phyloP scores from a whole-genome alignment of 2,113 vertebrate genomes.

The Sylvia atricapilla region DNA sequence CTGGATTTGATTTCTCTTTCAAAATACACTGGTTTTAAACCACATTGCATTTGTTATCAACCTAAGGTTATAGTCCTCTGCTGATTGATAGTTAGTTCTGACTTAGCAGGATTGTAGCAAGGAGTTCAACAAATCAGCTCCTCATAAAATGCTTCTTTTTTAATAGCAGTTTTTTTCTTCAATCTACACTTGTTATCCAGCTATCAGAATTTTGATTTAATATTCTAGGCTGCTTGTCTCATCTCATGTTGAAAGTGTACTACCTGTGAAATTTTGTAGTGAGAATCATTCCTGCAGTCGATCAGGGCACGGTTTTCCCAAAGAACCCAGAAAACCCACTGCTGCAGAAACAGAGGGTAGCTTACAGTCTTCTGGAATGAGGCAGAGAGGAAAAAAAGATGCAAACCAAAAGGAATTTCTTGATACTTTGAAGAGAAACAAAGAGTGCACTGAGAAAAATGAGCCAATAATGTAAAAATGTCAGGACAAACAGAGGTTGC shows the following conservation, averaged over 20 bases:
- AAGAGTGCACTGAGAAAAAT: slow-evolving; percentile 56
- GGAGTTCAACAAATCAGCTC: not conserved
- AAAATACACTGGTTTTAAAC: not conserved
- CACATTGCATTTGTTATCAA: not conserved
- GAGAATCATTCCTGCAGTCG: not conserved
- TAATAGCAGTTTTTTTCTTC: not conserved
- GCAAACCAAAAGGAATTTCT: slow-evolving; percentile 61
- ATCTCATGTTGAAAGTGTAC: not conserved
- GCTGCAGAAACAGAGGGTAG: not conserved
- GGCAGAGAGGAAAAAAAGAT: slow-evolving; percentile 39
- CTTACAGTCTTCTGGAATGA: slow-evolving; percentile 34
- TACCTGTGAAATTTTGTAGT: not conserved
- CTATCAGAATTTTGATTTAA: not conserved
- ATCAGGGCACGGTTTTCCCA: not conserved
- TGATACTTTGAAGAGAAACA: slow-evolving; percentile 51
- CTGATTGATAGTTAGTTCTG: not conserved
- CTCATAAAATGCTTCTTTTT: not conserved
- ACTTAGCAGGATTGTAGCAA: not conserved
- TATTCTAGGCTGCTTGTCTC: not conserved
- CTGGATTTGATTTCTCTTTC: not conserved
- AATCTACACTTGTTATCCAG: not conserved
- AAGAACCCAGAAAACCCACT: slow-evolving; percentile 2
- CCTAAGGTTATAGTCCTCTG: not conserved
- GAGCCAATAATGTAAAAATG: slow-evolving; percentile 55
- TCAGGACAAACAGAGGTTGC: not conserved